A percentile compares a stretch with the other conserved stretches of the same genome.
Evolutionary conservation across 2,113 vertebrate species (phyloP).

Genomic region (Aegypius monachus): DNA sequence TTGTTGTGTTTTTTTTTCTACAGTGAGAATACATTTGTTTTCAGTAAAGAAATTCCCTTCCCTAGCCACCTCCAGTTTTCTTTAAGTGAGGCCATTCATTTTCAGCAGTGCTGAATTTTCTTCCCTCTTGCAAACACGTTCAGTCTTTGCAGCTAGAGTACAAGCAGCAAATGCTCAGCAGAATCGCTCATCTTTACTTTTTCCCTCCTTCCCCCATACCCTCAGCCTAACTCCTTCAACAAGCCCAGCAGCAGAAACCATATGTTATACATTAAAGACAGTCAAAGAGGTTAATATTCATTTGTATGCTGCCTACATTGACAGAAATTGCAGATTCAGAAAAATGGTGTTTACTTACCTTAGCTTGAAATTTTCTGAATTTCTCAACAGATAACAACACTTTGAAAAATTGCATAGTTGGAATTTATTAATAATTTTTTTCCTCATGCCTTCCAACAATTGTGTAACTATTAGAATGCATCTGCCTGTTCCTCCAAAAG

Average conservation of each 20-base stretch:
- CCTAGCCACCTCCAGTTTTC: constrained; percentile 19
- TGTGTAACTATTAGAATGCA: not conserved
- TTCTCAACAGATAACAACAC: not conserved
- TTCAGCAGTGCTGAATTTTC: constrained; percentile 3
- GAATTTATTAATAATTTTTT: not conserved
- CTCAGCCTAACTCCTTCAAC: not conserved
- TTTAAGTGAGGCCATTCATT: constrained; percentile 36
- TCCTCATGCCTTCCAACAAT: not conserved
- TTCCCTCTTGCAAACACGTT: not conserved
- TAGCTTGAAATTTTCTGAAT: not conserved
- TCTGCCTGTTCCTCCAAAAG: not conserved
- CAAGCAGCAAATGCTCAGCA: constrained; percentile 7
- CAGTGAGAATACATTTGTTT: constrained; percentile 21
- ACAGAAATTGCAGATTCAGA: not conserved
- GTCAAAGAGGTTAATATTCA: constrained; percentile 25
- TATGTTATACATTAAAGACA: constrained; percentile 23
- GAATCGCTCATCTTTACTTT: not conserved
- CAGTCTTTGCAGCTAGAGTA: not conserved
- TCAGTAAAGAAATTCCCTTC: constrained; percentile 34
- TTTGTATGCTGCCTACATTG: not conserved
- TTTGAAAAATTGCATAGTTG: not conserved
- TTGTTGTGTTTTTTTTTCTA: not conserved
- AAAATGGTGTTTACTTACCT: not conserved
- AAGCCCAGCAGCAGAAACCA: not conserved
- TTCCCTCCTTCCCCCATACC: not conserved